Evolutionary conservation across 2,113 vertebrate species (phyloP).

Genomic region (Seriola dumerili): DNA sequence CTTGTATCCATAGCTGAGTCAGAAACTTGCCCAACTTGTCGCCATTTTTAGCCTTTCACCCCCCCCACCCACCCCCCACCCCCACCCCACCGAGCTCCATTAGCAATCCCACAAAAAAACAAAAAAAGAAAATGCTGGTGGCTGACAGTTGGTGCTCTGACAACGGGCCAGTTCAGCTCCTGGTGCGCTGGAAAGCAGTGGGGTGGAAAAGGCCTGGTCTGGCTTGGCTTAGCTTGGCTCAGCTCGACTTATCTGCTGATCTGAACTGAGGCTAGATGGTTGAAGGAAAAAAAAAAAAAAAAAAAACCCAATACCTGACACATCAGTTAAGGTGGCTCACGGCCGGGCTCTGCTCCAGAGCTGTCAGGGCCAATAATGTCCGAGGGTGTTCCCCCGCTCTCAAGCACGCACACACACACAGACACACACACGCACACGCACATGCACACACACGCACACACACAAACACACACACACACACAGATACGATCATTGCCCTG

Average conservation of each 20-base stretch:
- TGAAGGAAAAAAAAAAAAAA: background rate
- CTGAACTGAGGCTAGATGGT: constrained; percentile 37
- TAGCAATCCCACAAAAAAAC: constrained; percentile 18
- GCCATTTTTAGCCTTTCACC: constrained; percentile 22
- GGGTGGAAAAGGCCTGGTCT: constrained; percentile 28
- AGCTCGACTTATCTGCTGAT: constrained; percentile 45
- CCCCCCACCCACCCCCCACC: too few relatives aligned
- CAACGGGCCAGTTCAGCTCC: constrained; percentile 8
- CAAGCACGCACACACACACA: too few relatives aligned
- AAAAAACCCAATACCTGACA: constrained; percentile 62
- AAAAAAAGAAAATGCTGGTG: constrained; percentile 4
- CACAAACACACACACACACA: background rate
- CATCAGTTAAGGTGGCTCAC: constrained; percentile 51
- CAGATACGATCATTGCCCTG: background rate
- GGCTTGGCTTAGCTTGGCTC: constrained; percentile 12
- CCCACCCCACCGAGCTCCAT: constrained; percentile 18
- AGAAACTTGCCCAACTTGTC: constrained; percentile 22
- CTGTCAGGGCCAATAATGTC: constrained; percentile 55
- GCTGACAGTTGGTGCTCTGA: background rate
- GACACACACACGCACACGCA: background rate
- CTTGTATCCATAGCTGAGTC: background rate
- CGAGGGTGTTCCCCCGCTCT: background rate
- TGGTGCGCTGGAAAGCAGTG: constrained; percentile 32
- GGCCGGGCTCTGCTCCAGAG: constrained; percentile 58
- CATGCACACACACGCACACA: background rate